phyloP scores from a whole-genome alignment of 2,888 invertebrate genomes.

The Amiota communis region DNA sequence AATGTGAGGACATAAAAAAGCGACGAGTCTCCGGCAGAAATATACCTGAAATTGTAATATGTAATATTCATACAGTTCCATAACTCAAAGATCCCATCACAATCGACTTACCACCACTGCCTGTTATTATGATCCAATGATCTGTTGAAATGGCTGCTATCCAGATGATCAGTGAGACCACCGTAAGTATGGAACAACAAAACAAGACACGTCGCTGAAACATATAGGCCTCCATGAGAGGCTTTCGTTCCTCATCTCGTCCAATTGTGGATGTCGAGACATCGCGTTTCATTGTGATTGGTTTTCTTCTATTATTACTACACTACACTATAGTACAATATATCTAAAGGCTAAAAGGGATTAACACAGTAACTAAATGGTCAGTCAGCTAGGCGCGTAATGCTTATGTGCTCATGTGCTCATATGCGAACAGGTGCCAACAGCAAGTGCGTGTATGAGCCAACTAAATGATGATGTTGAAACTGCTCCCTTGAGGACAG shows the following conservation, averaged over 20 bases:
- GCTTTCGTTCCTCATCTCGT: conserved; percentile 76
- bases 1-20: conserved; percentile 80
- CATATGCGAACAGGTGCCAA: conserved; percentile 1
- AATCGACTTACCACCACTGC: conserved; percentile 61
- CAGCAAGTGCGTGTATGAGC: not conserved
- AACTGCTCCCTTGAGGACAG: conserved; percentile 11
- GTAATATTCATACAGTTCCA: not conserved
- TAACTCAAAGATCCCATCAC: too few species aligned
- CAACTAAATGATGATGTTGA: conserved; percentile 37
- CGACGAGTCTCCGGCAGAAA: conserved; percentile 76
- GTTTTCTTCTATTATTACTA: conserved; percentile 15
- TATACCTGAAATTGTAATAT: conserved; percentile 73
- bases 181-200: conserved; percentile 80
- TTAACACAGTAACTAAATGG: too few species aligned
- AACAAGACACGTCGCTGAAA: conserved; percentile 83
- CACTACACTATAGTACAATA: not conserved
- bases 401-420: conserved; percentile 32
- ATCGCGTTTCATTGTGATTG: conserved; percentile 67
- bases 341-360: too few species aligned
- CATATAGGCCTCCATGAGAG: conserved; percentile 78
- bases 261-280: conserved; percentile 79
- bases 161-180: conserved; percentile 81
- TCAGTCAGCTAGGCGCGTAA: too few species aligned
- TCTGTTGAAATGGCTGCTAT: conserved; percentile 82
- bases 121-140: conserved; percentile 80